Percentiles rank a stretch among this genome's conserved stretches.
Evolutionary conservation across 2,888 invertebrate species (phyloP).

Genomic region (Polydrusus pterygomalis): DNA sequence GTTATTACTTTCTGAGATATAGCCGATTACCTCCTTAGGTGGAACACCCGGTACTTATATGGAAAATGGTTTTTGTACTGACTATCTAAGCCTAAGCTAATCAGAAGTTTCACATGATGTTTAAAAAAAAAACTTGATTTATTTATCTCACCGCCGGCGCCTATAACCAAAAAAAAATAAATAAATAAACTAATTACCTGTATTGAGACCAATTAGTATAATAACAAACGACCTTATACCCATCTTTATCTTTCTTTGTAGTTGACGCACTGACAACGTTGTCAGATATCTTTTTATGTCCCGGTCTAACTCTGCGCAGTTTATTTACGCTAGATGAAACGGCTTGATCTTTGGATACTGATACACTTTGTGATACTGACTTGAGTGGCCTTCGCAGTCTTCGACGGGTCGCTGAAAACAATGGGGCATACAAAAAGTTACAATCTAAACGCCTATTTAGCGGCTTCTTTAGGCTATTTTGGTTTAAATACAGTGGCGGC

Average conservation of each 20-base stretch:
- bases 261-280: conserved; percentile 75
- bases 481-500: too few relatives aligned
- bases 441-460: background rate
- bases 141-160: too few relatives aligned
- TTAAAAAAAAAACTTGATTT: too few relatives aligned
- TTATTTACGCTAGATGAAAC: conserved; percentile 79
- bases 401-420: conserved; percentile 76
- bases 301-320: conserved; percentile 78
- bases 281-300: conserved; percentile 72
- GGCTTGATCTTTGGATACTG: conserved; percentile 75
- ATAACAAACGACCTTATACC: conserved; percentile 92
- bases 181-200: conserved; percentile 53
- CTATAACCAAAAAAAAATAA: background rate
- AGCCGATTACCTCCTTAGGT: too few relatives aligned
- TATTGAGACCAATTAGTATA: conserved; percentile 99
- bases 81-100: too few relatives aligned
- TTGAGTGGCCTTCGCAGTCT: conserved; percentile 81
- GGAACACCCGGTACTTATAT: too few relatives aligned
- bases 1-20: too few relatives aligned
- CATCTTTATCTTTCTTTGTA: conserved; percentile 79
- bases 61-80: too few relatives aligned
- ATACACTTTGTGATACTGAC: conserved; percentile 73
- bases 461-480: background rate
- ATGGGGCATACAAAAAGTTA: background rate
- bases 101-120: background rate